phyloP scores from a whole-genome alignment of 2,797 vertebrate genomes.

The Epinephelus awoara region DNA sequence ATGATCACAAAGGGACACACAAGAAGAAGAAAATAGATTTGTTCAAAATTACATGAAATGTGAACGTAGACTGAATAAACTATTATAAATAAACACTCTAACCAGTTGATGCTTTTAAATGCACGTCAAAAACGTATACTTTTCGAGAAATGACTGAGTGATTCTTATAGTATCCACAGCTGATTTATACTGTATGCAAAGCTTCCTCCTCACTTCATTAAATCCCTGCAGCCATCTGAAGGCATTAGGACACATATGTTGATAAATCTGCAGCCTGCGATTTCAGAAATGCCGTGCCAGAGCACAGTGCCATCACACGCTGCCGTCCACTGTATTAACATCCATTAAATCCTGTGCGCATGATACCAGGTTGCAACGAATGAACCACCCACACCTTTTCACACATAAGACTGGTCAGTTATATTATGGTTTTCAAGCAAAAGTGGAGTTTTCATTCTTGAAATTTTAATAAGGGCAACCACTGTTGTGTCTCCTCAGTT shows the following conservation, averaged over 20 bases:
- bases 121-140: not conserved
- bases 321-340: not conserved
- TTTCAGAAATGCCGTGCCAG: not conserved
- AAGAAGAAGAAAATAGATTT: too few relatives aligned
- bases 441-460: not conserved
- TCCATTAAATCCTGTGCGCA: not conserved
- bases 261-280: not conserved
- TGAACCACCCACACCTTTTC: not conserved
- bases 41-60: too few relatives aligned
- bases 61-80: not conserved
- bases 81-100: not conserved
- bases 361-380: not conserved
- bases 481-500: not conserved
- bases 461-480: not conserved
- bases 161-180: not conserved
- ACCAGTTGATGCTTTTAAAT: not conserved
- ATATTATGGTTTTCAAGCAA: not conserved
- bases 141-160: too few relatives aligned
- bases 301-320: not conserved
- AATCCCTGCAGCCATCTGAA: not conserved
- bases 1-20: too few relatives aligned
- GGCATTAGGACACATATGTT: constrained; percentile 4
- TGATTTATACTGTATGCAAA: not conserved
- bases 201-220: not conserved
- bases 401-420: not conserved